A percentile compares a stretch with the other conserved stretches of the same genome.
phyloP scores from a whole-genome alignment of 2,113 vertebrate genomes.

The Zosterops pallidus region DNA sequence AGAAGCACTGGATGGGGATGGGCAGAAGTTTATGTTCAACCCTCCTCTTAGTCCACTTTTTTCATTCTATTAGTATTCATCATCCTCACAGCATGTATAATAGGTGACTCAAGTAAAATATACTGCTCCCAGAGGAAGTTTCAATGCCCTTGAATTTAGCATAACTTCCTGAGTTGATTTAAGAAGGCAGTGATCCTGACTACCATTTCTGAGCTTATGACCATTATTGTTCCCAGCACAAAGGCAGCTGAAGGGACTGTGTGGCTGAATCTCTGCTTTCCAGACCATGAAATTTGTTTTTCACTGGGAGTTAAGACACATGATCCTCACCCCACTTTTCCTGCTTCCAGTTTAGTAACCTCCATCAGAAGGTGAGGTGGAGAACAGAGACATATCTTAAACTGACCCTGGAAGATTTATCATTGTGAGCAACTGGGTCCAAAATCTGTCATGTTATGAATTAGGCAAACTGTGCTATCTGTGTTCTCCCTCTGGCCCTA shows the following conservation, averaged over 20 bases:
- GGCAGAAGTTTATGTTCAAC: neutral
- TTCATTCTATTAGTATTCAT: neutral
- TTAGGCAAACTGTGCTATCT: neutral
- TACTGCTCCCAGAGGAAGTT: neutral
- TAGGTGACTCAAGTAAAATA: neutral
- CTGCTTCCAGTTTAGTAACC: neutral
- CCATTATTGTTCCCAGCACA: neutral
- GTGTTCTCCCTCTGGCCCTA: neutral
- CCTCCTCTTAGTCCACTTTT: neutral
- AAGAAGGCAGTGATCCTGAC: neutral
- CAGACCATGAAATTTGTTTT: neutral
- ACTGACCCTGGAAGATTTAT: neutral
- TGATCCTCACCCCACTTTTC: neutral
- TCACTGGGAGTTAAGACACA: neutral
- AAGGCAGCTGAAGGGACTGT: neutral
- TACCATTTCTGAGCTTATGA: neutral
- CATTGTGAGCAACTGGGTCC: neutral
- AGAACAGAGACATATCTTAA: neutral
- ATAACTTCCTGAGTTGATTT: neutral
- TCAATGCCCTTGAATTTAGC: neutral
- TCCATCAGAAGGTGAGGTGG: neutral
- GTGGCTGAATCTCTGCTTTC: neutral
- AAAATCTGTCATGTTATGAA: neutral
- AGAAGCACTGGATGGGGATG: neutral
- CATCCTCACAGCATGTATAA: neutral